Conservation (phyloP, 2,797 vertebrate species). For the Xenentodon cancila region DNA sequence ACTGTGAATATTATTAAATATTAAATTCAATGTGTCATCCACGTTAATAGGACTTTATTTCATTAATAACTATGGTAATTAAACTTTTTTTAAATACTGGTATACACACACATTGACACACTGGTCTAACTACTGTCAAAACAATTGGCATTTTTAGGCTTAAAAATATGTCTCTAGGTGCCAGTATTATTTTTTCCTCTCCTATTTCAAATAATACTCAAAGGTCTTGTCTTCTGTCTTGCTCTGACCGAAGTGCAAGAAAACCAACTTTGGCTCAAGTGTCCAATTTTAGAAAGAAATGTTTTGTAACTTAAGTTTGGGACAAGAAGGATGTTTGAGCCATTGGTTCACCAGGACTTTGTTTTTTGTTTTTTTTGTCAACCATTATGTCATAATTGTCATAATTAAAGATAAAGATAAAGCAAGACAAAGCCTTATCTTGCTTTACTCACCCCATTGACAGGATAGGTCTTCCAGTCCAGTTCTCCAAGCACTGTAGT, state of each 20-base stretch:
- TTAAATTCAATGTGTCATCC: no score
- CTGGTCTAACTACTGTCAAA: slow-evolving; percentile 26
- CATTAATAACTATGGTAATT: background rate
- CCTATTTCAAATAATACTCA: slow-evolving; percentile 13
- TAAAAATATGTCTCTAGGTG: slow-evolving; percentile 18
- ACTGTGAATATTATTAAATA: background rate
- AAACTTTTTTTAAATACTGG: background rate
- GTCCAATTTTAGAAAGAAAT: background rate
- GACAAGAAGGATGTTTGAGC: background rate
- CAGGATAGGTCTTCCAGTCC: slow-evolving; percentile 97
- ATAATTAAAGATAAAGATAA: background rate
- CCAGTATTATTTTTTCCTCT: slow-evolving; percentile 8
- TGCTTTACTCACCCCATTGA: slow-evolving; percentile 93
- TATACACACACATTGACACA: slow-evolving; percentile 14
- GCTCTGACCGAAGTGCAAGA: slow-evolving; percentile 2
- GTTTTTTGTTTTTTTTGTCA: no score
- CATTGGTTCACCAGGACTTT: background rate
- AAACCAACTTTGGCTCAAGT: slow-evolving; percentile 5
- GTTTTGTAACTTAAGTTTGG: background rate
- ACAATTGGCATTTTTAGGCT: slow-evolving; percentile 1
- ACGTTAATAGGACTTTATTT: no score
- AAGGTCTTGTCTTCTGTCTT: slow-evolving; percentile 20
- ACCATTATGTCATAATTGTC: no score
- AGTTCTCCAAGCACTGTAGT: slow-evolving; percentile 93
- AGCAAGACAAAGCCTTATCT: background rate